Evolutionary conservation across 2,888 invertebrate species (phyloP).

Genomic region (Gymnosoma rotundatum): DNA sequence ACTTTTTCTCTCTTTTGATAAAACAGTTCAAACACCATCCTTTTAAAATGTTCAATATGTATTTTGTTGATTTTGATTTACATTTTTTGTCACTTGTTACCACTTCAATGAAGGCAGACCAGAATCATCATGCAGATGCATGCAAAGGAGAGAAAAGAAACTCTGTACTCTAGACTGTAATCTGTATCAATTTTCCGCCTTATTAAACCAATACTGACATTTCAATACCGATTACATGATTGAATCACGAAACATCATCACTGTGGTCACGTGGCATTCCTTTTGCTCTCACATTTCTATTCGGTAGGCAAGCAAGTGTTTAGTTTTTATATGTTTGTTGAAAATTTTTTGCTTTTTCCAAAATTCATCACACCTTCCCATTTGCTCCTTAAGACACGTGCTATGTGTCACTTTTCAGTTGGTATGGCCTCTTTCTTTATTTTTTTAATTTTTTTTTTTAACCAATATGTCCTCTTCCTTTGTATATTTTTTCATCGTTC

Average conservation of each 20-base stretch:
- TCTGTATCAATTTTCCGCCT: slow-evolving; percentile 80
- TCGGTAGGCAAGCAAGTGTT: slow-evolving; percentile 41
- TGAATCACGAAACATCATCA: slow-evolving; percentile 67
- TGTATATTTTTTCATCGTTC: slow-evolving; percentile 52
- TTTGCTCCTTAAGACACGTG: slow-evolving; percentile 53
- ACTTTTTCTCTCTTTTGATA: background rate
- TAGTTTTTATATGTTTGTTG: slow-evolving; percentile 12
- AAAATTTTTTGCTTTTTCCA: slow-evolving; percentile 12
- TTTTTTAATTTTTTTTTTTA: background rate
- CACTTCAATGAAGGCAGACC: background rate
- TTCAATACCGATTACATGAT: slow-evolving; percentile 70
- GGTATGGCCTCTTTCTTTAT: background rate
- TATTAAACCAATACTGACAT: slow-evolving; percentile 76
- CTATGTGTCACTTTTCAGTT: slow-evolving; percentile 48
- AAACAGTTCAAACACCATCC: background rate
- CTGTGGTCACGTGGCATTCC: slow-evolving; percentile 67
- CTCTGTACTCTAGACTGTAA: slow-evolving; percentile 2
- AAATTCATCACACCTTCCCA: slow-evolving; percentile 58
- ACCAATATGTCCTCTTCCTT: slow-evolving; percentile 26
- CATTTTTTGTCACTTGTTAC: background rate
- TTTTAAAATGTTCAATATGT: slow-evolving; percentile 8
- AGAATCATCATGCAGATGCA: background rate
- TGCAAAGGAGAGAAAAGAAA: background rate
- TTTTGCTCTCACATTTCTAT: slow-evolving; percentile 21
- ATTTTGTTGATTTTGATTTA: slow-evolving; percentile 1